phyloP scores from a whole-genome alignment of 2,113 vertebrate genomes.

The Sander vitreus region DNA sequence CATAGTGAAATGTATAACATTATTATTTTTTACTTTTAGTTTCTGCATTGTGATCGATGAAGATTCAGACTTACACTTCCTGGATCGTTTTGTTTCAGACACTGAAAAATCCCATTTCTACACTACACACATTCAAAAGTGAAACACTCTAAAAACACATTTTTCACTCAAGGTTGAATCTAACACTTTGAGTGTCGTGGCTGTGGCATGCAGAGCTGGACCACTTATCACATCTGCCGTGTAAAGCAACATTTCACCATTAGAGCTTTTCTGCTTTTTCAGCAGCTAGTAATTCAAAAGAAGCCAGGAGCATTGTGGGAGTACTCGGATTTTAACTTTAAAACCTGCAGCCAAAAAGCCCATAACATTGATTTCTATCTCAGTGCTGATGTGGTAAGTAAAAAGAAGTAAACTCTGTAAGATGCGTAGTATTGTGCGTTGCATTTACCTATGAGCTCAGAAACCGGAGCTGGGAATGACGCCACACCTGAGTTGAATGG shows the following conservation, averaged over 20 bases:
- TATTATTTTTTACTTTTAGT: not conserved
- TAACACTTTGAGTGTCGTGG: slow-evolving; percentile 32
- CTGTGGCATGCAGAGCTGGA: slow-evolving; percentile 6
- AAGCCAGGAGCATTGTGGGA: not conserved
- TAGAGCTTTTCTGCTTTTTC: no score
- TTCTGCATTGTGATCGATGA: not conserved
- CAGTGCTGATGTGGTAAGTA: not conserved
- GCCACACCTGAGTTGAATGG: no score
- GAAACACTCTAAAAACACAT: not conserved
- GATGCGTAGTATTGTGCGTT: no score
- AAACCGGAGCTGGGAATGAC: no score
- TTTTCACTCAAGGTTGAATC: slow-evolving; percentile 44
- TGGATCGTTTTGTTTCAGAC: not conserved
- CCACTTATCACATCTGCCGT: slow-evolving; percentile 28
- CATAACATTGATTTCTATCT: not conserved
- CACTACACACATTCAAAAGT: not conserved
- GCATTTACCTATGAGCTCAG: no score
- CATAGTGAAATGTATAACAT: not conserved
- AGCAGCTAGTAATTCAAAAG: slow-evolving; percentile 18
- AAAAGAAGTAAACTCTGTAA: not conserved
- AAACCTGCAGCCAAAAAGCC: not conserved
- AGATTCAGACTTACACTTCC: not conserved
- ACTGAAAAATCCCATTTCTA: not conserved
- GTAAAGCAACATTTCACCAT: slow-evolving; percentile 34
- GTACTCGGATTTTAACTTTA: not conserved